Conservation (phyloP, 2,888 invertebrate genomes). For the Habrosyne pyritoides region DNA sequence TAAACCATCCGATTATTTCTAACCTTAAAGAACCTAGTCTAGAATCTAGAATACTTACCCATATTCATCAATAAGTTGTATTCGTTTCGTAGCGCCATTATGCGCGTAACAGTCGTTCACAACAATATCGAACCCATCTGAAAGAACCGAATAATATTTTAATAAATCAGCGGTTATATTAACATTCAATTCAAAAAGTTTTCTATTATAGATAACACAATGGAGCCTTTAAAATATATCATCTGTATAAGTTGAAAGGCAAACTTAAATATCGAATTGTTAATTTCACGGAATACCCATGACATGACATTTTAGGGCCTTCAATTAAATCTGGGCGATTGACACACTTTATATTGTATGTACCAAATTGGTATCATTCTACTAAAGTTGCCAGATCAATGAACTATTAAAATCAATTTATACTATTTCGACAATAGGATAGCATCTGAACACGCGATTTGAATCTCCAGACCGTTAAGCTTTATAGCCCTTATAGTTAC, state of each 20-base stretch:
- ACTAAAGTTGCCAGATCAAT: constrained; percentile 39
- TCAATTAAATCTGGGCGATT: constrained; percentile 17
- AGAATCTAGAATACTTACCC: constrained; percentile 83
- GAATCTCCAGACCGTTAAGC: constrained; percentile 53
- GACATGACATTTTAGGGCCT: neutral
- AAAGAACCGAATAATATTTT: constrained; percentile 17
- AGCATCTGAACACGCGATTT: constrained; percentile 62
- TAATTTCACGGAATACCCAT: too few relatives aligned
- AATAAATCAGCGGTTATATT: too few relatives aligned
- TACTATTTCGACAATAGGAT: constrained; percentile 45
- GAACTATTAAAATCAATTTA: constrained; percentile 44
- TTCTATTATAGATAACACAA: too few relatives aligned
- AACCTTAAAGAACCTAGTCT: too few relatives aligned
- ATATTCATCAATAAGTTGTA: constrained; percentile 95
- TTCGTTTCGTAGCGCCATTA: constrained; percentile 95
- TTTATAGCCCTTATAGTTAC: constrained; percentile 63
- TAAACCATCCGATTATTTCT: too few relatives aligned
- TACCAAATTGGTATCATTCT: neutral
- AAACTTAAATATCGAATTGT: too few relatives aligned
- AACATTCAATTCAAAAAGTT: too few relatives aligned
- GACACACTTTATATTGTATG: constrained; percentile 35
- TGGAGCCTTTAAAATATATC: too few relatives aligned
- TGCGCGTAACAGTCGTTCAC: constrained; percentile 97
- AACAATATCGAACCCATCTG: constrained; percentile 97
- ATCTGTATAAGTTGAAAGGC: too few relatives aligned